Evolutionary conservation across 2,888 invertebrate genomes (phyloP).

Genomic region (Lasioglossum lativentre): DNA sequence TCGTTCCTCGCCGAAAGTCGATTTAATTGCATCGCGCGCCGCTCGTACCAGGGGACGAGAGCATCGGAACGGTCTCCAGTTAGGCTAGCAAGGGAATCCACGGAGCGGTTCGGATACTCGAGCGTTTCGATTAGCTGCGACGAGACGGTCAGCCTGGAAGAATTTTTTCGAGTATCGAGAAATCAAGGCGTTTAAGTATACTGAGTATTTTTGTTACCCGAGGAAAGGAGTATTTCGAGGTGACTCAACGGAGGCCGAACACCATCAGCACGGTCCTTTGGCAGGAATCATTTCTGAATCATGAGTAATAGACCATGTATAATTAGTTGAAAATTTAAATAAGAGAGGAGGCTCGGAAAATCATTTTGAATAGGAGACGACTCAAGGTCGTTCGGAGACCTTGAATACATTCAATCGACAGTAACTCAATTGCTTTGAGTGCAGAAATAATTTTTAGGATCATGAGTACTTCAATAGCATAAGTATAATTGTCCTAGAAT

Average conservation of each 20-base stretch:
- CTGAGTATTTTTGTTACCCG: not conserved
- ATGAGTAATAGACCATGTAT: not conserved
- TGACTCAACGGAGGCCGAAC: not conserved
- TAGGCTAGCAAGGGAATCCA: not conserved
- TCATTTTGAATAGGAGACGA: too few relatives aligned
- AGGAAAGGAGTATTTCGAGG: not conserved
- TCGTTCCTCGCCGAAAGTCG: constrained; percentile 48
- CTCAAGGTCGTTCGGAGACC: too few relatives aligned
- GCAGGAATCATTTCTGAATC: not conserved
- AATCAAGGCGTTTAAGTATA: not conserved
- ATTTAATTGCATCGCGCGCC: constrained; percentile 70
- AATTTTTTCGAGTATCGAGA: not conserved
- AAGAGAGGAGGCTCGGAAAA: too few relatives aligned
- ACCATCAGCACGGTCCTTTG: not conserved
- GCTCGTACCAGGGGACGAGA: constrained; percentile 66
- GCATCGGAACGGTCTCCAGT: not conserved
- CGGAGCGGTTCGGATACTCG: not conserved
- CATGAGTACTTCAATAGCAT: too few relatives aligned
- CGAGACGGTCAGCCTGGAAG: not conserved
- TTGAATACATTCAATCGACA: too few relatives aligned
- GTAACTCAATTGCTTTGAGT: too few relatives aligned
- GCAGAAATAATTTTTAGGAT: too few relatives aligned
- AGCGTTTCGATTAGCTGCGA: not conserved
- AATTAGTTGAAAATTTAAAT: too few relatives aligned
- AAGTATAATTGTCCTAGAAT: too few relatives aligned